Percentiles rank a stretch among this genome's conserved stretches.
phyloP scores from a whole-genome alignment of 2,113 vertebrate species.

The Mustela nigripes region DNA sequence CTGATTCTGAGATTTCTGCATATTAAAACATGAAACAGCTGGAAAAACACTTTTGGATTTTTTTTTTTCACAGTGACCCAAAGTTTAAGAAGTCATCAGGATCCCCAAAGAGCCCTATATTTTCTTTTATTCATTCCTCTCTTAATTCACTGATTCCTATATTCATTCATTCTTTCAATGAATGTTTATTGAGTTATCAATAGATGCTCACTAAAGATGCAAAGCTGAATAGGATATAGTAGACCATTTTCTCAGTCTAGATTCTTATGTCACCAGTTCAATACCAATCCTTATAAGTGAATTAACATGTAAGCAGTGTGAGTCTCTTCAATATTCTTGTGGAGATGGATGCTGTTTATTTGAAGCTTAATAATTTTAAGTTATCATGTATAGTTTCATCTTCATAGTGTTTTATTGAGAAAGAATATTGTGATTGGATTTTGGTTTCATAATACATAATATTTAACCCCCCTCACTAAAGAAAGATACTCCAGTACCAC shows the following conservation, averaged over 20 bases:
- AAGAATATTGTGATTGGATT: background rate
- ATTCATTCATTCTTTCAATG: background rate
- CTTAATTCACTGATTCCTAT: background rate
- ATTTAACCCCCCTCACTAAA: background rate
- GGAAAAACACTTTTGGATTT: background rate
- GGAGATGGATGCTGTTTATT: background rate
- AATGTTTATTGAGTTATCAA: background rate
- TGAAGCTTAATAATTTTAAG: background rate
- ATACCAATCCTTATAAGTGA: background rate
- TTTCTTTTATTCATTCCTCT: background rate
- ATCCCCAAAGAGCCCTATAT: too few relatives aligned
- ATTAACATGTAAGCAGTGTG: background rate
- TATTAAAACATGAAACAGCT: background rate
- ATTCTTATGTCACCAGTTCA: background rate
- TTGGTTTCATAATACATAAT: background rate
- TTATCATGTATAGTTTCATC: background rate
- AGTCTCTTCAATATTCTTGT: background rate
- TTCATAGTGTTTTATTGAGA: background rate
- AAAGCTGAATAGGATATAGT: background rate
- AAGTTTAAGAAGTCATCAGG: background rate
- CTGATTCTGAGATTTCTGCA: background rate
- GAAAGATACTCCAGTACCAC: background rate
- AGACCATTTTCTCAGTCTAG: background rate
- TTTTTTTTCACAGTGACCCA: background rate
- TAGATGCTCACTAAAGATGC: background rate